Evolutionary conservation across 1,140 invertebrate genomes (phyloP).

Genomic region (Dinoponera quadriceps): DNA sequence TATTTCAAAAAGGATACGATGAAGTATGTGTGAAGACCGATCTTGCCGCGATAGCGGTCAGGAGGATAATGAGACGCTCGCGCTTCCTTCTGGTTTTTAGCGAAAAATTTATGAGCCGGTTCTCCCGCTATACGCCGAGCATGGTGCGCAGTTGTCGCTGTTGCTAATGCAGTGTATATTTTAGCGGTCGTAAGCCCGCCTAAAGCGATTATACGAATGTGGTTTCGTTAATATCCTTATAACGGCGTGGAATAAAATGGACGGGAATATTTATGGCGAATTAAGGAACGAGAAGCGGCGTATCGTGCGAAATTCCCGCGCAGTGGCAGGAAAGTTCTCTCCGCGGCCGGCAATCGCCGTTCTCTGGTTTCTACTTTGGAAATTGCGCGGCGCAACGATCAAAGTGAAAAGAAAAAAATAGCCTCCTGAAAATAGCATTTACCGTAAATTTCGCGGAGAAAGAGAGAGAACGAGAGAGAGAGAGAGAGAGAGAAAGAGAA

Average conservation of each 20-base stretch:
- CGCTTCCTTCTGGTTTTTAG: slow-evolving; percentile 35
- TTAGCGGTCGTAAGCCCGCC: slow-evolving; percentile 16
- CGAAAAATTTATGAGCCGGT: slow-evolving; percentile 32
- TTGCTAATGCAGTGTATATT: slow-evolving; percentile 41
- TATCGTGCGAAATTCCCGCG: background rate
- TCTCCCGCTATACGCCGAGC: slow-evolving; percentile 13
- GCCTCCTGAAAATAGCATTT: too few species aligned
- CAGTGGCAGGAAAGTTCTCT: background rate
- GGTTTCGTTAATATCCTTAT: slow-evolving; percentile 44
- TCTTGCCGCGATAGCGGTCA: background rate
- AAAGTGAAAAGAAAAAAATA: background rate
- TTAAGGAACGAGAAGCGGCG: slow-evolving; percentile 12
- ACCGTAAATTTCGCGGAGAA: too few species aligned
- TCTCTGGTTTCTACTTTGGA: background rate
- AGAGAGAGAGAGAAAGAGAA: background rate
- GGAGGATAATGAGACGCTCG: slow-evolving; percentile 9
- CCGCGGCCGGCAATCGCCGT: background rate
- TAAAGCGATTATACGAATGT: slow-evolving; percentile 41
- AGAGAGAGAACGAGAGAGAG: too few species aligned
- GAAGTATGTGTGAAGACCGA: background rate
- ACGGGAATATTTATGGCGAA: slow-evolving; percentile 25
- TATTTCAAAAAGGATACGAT: background rate
- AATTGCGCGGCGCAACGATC: background rate
- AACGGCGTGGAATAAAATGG: slow-evolving; percentile 14
- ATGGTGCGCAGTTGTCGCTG: background rate